phyloP scores from a whole-genome alignment of 2,113 vertebrate genomes.

The Patagioenas fasciata region DNA sequence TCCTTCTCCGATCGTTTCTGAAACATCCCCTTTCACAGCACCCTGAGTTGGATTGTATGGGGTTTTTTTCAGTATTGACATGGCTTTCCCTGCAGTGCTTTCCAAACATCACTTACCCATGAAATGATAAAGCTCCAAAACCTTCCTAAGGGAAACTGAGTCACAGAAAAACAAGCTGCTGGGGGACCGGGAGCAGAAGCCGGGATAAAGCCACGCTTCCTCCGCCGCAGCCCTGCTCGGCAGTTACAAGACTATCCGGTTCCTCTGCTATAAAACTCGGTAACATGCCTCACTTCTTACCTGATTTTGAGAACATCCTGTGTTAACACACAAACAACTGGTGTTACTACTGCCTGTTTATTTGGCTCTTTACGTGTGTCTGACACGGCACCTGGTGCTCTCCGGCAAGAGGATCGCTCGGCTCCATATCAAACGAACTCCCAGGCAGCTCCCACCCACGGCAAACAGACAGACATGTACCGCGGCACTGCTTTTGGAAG shows the following conservation, averaged over 20 bases:
- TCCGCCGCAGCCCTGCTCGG: not conserved
- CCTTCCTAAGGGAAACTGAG: not conserved
- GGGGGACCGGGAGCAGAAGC: not conserved
- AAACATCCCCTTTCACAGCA: not conserved
- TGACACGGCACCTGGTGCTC: constrained; percentile 25
- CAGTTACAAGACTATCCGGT: constrained; percentile 47
- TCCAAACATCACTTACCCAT: not conserved
- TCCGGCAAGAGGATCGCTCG: not conserved
- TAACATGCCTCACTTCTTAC: constrained; percentile 48
- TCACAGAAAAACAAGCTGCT: not conserved
- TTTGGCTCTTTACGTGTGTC: not conserved
- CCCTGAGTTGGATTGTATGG: not conserved
- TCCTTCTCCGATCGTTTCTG: not conserved
- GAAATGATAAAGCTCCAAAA: not conserved
- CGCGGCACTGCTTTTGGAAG: not conserved
- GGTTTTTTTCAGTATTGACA: rapidly evolving
- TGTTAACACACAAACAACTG: constrained; percentile 47
- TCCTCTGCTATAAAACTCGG: constrained; percentile 41
- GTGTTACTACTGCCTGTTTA: not conserved
- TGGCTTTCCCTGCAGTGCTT: not conserved
- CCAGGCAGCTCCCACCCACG: not conserved
- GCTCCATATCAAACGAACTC: not conserved
- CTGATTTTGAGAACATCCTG: constrained; percentile 57
- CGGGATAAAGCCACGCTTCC: not conserved
- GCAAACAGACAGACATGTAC: not conserved